phyloP scores from a whole-genome alignment of 2,888 invertebrate genomes.

The Tenthredo notha region DNA sequence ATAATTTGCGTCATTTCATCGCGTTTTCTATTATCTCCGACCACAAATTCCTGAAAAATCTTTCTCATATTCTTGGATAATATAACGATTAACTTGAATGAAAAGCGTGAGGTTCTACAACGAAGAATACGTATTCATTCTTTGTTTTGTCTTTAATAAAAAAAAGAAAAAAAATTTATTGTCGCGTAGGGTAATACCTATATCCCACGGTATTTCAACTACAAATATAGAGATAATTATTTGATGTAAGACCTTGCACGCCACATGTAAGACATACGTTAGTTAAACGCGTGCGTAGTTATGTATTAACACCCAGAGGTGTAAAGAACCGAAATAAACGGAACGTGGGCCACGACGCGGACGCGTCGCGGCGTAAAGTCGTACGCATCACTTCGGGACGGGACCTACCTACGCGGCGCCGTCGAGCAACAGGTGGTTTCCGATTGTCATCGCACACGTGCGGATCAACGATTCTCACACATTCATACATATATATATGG shows the following conservation, averaged over 20 bases:
- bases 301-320: constrained; percentile 29
- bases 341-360: constrained; percentile 19
- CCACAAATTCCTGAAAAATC: neutral
- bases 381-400: constrained; percentile 31
- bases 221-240: neutral
- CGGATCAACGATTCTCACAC: constrained; percentile 50
- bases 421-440: constrained; percentile 50
- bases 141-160: neutral
- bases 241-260: neutral
- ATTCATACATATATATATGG: neutral
- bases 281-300: constrained; percentile 13
- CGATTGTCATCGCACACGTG: constrained; percentile 54
- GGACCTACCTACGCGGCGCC: constrained; percentile 36
- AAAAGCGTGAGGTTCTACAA: neutral
- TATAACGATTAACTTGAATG: neutral
- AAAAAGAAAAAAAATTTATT: neutral
- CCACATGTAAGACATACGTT: constrained; percentile 21
- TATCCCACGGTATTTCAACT: neutral
- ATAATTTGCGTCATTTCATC: constrained; percentile 32
- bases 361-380: neutral
- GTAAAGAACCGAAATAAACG: constrained; percentile 48
- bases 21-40: neutral
- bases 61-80: neutral
- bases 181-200: neutral
- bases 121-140: neutral